Evolutionary conservation across 2,888 invertebrate genomes (phyloP).

Genomic region (Busseola fusca): DNA sequence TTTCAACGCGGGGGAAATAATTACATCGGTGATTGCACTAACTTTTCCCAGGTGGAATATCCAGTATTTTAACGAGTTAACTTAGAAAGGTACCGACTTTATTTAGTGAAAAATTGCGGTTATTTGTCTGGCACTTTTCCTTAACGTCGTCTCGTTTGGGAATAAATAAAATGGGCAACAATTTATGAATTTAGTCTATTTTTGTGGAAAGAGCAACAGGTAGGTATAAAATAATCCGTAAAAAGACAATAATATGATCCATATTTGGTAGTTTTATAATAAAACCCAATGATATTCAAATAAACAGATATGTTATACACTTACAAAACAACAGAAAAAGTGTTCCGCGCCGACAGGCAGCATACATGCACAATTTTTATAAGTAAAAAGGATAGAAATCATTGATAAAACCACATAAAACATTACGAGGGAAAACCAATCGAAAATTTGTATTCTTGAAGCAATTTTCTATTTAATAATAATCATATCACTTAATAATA

Average conservation of each 20-base stretch:
- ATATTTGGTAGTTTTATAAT: neutral
- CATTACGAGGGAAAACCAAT: slow-evolving; percentile 1
- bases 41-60: slow-evolving; percentile 23
- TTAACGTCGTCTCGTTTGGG: slow-evolving; percentile 15
- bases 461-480: slow-evolving; percentile 11
- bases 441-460: neutral
- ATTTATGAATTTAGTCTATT: slow-evolving; percentile 7
- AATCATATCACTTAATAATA: neutral
- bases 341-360: no score
- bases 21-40: slow-evolving; percentile 36
- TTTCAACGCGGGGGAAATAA: slow-evolving; percentile 30
- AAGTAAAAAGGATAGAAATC: no score
- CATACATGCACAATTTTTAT: no score
- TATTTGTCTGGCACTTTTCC: slow-evolving; percentile 23
- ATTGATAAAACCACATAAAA: neutral
- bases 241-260: neutral
- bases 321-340: no score
- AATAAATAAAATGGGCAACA: slow-evolving; percentile 20
- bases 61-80: slow-evolving; percentile 11
- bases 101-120: slow-evolving; percentile 22
- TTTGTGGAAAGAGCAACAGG: slow-evolving; percentile 15
- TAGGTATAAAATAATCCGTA: neutral
- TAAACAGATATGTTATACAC: no score
- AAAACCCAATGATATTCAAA: no score
- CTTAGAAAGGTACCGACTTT: slow-evolving; percentile 14